Percentiles rank a stretch among this genome's conserved stretches.
Evolutionary conservation across 2,888 invertebrate species (phyloP).

Genomic region (Thelaira solivaga): DNA sequence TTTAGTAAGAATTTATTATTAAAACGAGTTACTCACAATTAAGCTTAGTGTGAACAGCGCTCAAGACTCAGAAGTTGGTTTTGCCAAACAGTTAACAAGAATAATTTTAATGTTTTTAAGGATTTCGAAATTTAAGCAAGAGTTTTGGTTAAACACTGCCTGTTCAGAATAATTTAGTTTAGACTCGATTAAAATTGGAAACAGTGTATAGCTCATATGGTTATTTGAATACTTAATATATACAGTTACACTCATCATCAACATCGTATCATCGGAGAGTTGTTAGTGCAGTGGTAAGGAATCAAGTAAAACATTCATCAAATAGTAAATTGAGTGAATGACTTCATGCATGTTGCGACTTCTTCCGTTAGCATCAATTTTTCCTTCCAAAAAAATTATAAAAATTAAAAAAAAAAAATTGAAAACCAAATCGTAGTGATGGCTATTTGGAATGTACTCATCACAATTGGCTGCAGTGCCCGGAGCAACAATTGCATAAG

Average conservation of each 20-base stretch:
- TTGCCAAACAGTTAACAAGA: too few species aligned
- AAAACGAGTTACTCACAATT: not conserved
- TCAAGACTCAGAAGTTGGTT: too few species aligned
- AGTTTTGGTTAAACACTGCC: too few species aligned
- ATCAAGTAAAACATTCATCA: constrained; percentile 72
- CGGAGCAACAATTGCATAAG: constrained; percentile 62
- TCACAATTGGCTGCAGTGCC: constrained; percentile 68
- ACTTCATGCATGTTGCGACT: constrained; percentile 74
- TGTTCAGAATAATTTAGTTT: too few species aligned
- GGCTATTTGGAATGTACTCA: constrained; percentile 55
- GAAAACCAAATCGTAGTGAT: constrained; percentile 21
- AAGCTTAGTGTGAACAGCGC: too few species aligned
- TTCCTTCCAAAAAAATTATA: not conserved
- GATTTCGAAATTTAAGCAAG: too few species aligned
- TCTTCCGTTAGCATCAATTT: constrained; percentile 67
- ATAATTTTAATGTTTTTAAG: too few species aligned
- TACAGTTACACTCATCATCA: constrained; percentile 52
- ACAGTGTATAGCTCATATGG: constrained; percentile 25
- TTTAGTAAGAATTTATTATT: not conserved
- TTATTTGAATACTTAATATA: constrained; percentile 43
- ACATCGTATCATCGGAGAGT: constrained; percentile 35
- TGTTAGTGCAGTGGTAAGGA: constrained; percentile 32
- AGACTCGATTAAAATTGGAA: not conserved
- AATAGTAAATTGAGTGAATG: constrained; percentile 77
- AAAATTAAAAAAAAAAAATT: constrained; percentile 20